These are phyloP conservation scores for Siniperca obscura DNA, from an alignment of 2,797 vertebrate genomes.

Conservation along the genomic window DNA sequence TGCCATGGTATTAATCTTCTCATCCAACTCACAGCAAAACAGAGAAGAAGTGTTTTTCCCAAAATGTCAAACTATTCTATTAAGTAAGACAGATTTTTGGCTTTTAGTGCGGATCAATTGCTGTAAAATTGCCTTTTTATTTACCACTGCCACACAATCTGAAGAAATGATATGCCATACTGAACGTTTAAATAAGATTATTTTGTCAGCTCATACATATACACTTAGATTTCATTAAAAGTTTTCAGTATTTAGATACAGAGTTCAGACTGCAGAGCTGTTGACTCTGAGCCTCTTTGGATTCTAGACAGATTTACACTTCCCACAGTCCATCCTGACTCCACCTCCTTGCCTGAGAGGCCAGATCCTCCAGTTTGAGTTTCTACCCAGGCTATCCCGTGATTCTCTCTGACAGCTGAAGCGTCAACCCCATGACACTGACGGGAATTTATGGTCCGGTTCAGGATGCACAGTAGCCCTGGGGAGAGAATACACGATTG, in stretches of 20 bases:
- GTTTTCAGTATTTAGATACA: conserved; percentile 17
- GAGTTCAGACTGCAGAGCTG: conserved; percentile 22
- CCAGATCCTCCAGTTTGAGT: conserved; percentile 83
- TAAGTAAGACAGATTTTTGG: background rate
- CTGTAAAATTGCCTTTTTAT: conserved; percentile 23
- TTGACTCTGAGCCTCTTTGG: conserved; percentile 35
- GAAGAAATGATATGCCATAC: background rate
- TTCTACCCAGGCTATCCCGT: conserved; percentile 84
- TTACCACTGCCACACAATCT: conserved; percentile 10
- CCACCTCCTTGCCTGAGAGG: conserved; percentile 71
- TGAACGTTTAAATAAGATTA: conserved; percentile 10
- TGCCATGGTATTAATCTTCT: background rate
- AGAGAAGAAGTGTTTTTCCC: background rate
- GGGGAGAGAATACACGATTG: conserved; percentile 63
- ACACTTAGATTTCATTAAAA: background rate
- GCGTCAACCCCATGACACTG: conserved; percentile 87
- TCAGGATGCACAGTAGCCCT: conserved; percentile 86
- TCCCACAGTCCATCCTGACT: conserved; percentile 42
- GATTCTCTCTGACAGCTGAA: conserved; percentile 94
- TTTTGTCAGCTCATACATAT: background rate
- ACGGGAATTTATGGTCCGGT: conserved; percentile 84
- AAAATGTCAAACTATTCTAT: background rate
- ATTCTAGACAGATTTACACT: conserved; percentile 63
- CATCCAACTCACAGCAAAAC: background rate
- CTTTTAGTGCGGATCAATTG: background rate